phyloP scores from a whole-genome alignment of 2,888 invertebrate genomes.

The Drosophila eohydei region DNA sequence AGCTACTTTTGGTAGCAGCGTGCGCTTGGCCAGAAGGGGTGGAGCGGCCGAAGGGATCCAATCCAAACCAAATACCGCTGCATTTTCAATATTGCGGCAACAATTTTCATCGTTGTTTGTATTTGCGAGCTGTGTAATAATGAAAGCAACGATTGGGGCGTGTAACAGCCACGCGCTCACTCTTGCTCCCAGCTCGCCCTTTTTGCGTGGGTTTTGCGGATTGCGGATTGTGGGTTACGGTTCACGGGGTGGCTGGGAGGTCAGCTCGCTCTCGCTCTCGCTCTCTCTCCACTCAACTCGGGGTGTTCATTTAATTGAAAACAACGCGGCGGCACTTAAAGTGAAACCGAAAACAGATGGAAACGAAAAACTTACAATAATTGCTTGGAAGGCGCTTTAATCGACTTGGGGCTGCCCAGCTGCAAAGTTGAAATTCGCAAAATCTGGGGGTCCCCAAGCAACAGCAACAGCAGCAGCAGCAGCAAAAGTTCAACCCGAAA shows the following conservation, averaged over 20 bases:
- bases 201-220: slow-evolving; percentile 46
- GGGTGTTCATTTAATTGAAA: slow-evolving; percentile 76
- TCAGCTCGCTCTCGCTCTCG: slow-evolving; percentile 6
- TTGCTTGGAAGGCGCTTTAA: slow-evolving; percentile 49
- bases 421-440: slow-evolving; percentile 4
- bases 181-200: background rate
- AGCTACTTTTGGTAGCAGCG: slow-evolving; percentile 36
- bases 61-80: slow-evolving; percentile 71
- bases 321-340: slow-evolving; percentile 71
- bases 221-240: slow-evolving; percentile 40
- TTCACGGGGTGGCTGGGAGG: background rate
- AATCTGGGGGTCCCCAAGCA: background rate
- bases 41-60: slow-evolving; percentile 11
- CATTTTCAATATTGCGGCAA: slow-evolving; percentile 78
- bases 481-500: slow-evolving; percentile 52
- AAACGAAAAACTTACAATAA: slow-evolving; percentile 72
- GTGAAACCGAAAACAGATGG: slow-evolving; percentile 75
- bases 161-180: slow-evolving; percentile 16
- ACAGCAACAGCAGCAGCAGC: slow-evolving; percentile 16
- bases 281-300: slow-evolving; percentile 2
- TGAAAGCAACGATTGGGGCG: slow-evolving; percentile 74
- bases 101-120: slow-evolving; percentile 75
- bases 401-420: slow-evolving; percentile 49
- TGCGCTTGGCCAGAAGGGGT: too few relatives aligned
- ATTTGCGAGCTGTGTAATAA: slow-evolving; percentile 72